Conservation (phyloP, 2,888 invertebrate genomes). For the Cantharis flavilabris region DNA sequence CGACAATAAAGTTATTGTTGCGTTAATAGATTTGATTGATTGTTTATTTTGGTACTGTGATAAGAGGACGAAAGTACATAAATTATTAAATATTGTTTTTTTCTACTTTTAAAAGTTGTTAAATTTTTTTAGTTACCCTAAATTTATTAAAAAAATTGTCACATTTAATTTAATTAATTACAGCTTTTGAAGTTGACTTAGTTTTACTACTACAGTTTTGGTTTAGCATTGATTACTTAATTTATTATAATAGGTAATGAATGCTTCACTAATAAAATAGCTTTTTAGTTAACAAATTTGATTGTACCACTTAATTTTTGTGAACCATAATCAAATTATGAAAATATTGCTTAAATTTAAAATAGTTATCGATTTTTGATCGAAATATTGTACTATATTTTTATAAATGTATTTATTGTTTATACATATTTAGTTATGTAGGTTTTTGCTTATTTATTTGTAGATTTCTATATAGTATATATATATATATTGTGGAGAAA, state of each 20-base stretch:
- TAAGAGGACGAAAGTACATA: conserved; percentile 39
- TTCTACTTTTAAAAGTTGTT: background rate
- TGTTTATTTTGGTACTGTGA: conserved; percentile 44
- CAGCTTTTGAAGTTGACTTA: background rate
- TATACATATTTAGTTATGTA: conserved; percentile 41
- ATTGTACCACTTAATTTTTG: conserved; percentile 9
- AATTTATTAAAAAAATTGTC: background rate
- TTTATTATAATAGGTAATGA: background rate
- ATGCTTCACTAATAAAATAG: background rate
- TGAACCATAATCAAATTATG: conserved; percentile 42
- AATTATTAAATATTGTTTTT: conserved; percentile 17
- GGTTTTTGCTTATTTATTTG: conserved; percentile 40
- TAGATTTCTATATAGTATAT: conserved; percentile 19
- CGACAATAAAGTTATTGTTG: conserved; percentile 44
- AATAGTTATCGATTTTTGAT: conserved; percentile 37
- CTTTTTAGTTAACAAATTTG: background rate
- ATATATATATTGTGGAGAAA: conserved; percentile 17
- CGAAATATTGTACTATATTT: conserved; percentile 49
- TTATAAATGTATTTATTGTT: conserved; percentile 53
- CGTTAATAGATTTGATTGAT: conserved; percentile 36
- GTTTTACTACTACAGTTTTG: background rate
- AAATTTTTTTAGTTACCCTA: background rate
- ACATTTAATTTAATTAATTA: background rate
- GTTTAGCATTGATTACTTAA: background rate
- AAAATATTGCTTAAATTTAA: conserved; percentile 44